Conservation (phyloP, 2,113 vertebrate species). For the Tupaia tana region DNA sequence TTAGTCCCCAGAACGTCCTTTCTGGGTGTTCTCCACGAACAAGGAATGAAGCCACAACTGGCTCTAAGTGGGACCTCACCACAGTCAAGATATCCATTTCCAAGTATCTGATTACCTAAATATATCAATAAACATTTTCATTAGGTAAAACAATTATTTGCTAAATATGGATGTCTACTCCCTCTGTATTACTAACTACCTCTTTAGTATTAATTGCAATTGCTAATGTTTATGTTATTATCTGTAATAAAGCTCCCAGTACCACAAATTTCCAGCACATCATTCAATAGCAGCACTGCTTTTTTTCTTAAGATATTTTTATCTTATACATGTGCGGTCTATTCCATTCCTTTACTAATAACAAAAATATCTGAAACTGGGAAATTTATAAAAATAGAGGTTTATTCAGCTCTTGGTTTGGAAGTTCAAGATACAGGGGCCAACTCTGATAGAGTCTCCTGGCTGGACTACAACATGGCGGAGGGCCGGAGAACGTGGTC, state of each 20-base stretch:
- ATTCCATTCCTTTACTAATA: too few species aligned
- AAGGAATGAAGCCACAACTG: background rate
- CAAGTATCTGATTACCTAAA: background rate
- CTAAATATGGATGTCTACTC: constrained; percentile 40
- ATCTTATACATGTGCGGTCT: background rate
- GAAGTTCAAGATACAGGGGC: too few species aligned
- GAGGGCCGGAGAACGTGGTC: too few species aligned
- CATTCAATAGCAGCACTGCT: constrained; percentile 2
- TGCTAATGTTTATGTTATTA: background rate
- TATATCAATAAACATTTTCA: constrained; percentile 39
- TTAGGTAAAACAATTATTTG: constrained; percentile 12
- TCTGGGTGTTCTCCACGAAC: background rate
- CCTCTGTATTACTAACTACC: background rate
- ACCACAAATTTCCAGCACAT: background rate
- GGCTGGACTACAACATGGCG: too few species aligned
- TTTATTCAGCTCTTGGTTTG: too few species aligned
- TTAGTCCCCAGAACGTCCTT: background rate
- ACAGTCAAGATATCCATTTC: background rate
- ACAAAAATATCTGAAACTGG: too few species aligned
- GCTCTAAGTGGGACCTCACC: background rate
- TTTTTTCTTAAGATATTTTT: background rate
- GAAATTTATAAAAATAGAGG: too few species aligned
- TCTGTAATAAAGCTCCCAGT: background rate
- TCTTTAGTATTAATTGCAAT: background rate
- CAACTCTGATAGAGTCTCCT: too few species aligned